Base-by-base conservation (phyloP, 2,888 invertebrate genomes). In the Ennomos quercinarius region DNA sequence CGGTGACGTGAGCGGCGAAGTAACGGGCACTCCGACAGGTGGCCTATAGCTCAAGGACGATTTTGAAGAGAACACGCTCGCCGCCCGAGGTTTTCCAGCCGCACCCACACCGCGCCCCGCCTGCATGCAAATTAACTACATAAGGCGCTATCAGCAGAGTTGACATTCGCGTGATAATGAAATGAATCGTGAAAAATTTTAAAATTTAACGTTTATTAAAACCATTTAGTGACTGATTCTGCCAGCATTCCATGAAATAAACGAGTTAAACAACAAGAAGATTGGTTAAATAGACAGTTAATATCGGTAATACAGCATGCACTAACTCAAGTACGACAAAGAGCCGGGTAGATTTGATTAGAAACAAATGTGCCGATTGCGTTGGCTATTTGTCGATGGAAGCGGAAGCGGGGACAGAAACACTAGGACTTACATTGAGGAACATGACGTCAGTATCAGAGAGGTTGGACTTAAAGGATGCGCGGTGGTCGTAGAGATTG, bases 361-460 rank as follows among this genome's bases (percentile, higher is more conserved):
- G 10, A 13, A 12, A 27, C 27, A 6, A 59, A 49, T 62, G 27
- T 50, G 60, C 61, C 58, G 17, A 58, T 66, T 34, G 47, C 38
- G 43, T 35, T 36, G 76, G 74, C 73, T 65, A 72, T 73, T 73
- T 64, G 67, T 73, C 78, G 63, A 50, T 72, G 39, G 38, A 78
- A 77, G 79, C 77, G 60, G 61, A 66, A 72, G 67, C 68, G 54
- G 51, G 66, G 67, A 68, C 64, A 70, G 73, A 72, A 76, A 73
- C 75, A 80, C 82, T 83, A 85, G 73, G 90, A 94, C 95, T 95
- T 95, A 97, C 97, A 94, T 96, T 96, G 88, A 96, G 95, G 84
- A 96, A 95, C 91, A 97, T 96, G 83, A 97, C 96, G 93, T 98
- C 98, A 81, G 98, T 98, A 90, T 98, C 98, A 75, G 98, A 98